Evolutionary conservation across 37 sponge, comb jelly and placozoan species (phyloP), one percentile per base, ranked within the genome.

Genomic region (Petrosia ficiformis): DNA sequence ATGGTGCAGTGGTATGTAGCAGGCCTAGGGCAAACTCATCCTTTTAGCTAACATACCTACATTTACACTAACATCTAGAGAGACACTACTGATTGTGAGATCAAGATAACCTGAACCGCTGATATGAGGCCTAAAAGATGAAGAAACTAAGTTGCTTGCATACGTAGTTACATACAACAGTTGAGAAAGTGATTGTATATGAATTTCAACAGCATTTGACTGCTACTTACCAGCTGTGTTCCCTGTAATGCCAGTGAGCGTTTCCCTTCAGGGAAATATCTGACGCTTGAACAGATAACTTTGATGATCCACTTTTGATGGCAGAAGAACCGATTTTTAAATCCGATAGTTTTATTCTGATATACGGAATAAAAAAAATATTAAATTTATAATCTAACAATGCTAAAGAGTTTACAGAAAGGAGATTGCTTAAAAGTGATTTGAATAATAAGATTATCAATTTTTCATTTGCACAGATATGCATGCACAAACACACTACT

Each of bases 191-290:
- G 16, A 48, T 19, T 48, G 10, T 10, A 19, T 19, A 48, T 16
- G 54, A 19, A 10, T 19, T 26, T 5, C 5, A 26, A n/a, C n/a
- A n/a, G n/a, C n/a, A n/a, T n/a, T n/a, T n/a, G n/a, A n/a, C n/a
- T n/a, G n/a, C n/a, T 25, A 82, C 82, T 52, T 76, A 90, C 94
- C 87, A 89, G 39, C 75, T 65, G 0, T 74, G 42, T 59, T 80
- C 65, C 35, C 77, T 85, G 71, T 96, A 96, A 31, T 89, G 90
- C 96, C 96, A 96, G 39, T 96, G 40, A 28, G 85, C 93, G 65
- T 33, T 65, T 39, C 64, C 66, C 21, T 52, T 30, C 4, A 89
- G 44, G 22, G 90, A 72, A 0, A 89, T 74, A 3, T 82, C 82
- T 2, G 90, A 84, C 0, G 84, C 78, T 56, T 79, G 44, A 16